Conservation (phyloP, 2,113 vertebrate genomes). For the Serinus canaria region DNA sequence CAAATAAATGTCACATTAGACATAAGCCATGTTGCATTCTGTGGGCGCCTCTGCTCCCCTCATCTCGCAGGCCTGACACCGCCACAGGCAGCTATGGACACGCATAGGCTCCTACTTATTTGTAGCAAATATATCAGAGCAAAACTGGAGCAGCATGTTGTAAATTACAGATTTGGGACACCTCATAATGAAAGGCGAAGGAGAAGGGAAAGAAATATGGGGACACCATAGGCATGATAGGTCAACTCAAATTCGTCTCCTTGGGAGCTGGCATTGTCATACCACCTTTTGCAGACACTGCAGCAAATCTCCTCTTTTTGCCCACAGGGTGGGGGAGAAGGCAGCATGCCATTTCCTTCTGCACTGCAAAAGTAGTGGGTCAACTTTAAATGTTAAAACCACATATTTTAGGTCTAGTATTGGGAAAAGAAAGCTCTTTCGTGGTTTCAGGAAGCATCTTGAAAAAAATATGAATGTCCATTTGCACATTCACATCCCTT, state of each 20-base stretch:
- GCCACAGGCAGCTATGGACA: conserved; percentile 13
- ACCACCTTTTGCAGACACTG: background rate
- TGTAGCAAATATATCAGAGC: conserved; percentile 35
- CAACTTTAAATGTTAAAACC: conserved; percentile 4
- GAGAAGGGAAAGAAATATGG: conserved; percentile 53
- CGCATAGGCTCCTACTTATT: conserved; percentile 36
- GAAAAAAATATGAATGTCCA: background rate
- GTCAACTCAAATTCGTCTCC: conserved; percentile 19
- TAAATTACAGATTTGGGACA: conserved; percentile 63
- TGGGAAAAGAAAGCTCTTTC: background rate
- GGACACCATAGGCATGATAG: conserved; percentile 13
- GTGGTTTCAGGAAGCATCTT: background rate
- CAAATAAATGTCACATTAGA: conserved; percentile 70
- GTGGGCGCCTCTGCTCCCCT: conserved; percentile 37
- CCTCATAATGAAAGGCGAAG: conserved; percentile 30
- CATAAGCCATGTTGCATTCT: conserved; percentile 46
- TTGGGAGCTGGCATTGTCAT: background rate
- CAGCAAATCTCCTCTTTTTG: background rate
- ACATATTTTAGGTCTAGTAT: background rate
- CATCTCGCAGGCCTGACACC: conserved; percentile 9
- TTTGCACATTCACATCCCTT: background rate
- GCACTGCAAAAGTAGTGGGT: background rate
- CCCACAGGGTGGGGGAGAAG: background rate
- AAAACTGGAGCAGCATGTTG: background rate
- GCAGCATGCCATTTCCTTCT: background rate